Percentiles rank a stretch among this genome's conserved stretches.
phyloP scores from a whole-genome alignment of 2,113 vertebrate species.

The Ceuthmochares aereus region DNA sequence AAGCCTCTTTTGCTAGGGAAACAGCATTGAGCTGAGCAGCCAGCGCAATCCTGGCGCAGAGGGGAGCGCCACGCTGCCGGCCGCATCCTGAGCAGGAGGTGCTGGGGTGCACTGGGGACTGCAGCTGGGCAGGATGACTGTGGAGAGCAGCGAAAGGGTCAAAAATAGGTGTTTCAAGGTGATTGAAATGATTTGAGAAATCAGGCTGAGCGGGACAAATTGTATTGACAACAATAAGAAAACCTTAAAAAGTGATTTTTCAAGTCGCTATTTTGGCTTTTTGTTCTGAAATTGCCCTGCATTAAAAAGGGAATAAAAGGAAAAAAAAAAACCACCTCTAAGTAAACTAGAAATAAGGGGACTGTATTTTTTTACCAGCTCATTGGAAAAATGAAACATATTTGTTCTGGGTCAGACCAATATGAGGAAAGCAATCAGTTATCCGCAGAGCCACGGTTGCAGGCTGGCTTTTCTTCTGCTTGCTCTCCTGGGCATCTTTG shows the following conservation, averaged over 20 bases:
- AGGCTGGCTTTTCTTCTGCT: conserved; percentile 41
- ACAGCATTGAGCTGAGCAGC: neutral
- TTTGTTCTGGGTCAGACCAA: conserved; percentile 66
- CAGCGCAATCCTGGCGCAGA: rapidly evolving
- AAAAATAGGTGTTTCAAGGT: neutral
- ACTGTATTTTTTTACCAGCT: conserved; percentile 59
- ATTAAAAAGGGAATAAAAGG: neutral
- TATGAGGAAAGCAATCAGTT: conserved; percentile 68
- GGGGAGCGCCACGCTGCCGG: neutral
- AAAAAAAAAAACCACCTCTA: neutral
- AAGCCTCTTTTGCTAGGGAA: conserved; percentile 19
- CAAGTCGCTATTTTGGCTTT: conserved; percentile 32
- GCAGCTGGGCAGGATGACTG: neutral
- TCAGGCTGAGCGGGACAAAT: conserved; percentile 24
- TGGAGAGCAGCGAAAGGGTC: neutral
- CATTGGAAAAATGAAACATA: conserved; percentile 69
- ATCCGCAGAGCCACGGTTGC: neutral
- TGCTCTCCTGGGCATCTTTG: conserved; percentile 33
- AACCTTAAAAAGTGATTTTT: conserved; percentile 49
- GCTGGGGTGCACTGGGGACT: neutral
- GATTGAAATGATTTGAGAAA: conserved; percentile 2
- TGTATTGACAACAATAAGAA: conserved; percentile 47
- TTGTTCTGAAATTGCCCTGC: conserved; percentile 54
- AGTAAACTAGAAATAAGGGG: conserved; percentile 57
- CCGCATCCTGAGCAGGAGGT: rapidly evolving